Base-by-base conservation (phyloP, 2,113 vertebrate species). In the Megaleporinus macrocephalus region DNA sequence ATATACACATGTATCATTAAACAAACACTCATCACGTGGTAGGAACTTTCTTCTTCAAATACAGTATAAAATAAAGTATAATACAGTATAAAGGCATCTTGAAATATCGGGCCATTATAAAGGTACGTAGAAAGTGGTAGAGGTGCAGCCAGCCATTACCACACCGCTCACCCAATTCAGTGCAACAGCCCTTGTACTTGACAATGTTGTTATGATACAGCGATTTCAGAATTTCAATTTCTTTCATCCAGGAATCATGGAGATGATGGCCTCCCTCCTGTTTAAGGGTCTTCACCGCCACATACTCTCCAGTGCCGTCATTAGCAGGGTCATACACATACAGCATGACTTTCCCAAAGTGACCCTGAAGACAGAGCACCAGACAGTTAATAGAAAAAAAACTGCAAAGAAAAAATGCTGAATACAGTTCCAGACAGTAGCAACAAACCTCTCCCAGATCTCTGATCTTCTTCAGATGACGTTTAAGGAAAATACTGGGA, bases 101-200 rank as follows among this genome's bases (percentile, higher is more conserved):
- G n/a, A n/a, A n/a, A n/a, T n/a, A n/a, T n/a, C n/a, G n/a, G n/a
- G n/a, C n/a, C n/a, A n/a, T n/a, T n/a, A n/a, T n/a, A n/a, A n/a
- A n/a, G n/a, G n/a, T n/a, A n/a, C n/a, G n/a, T n/a, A n/a, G n/a
- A n/a, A n/a, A n/a, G n/a, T n/a, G n/a, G n/a, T n/a, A n/a, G n/a
- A n/a, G n/a, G n/a, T n/a, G n/a, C n/a, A n/a, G n/a, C n/a, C n/a
- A n/a, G n/a, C n/a, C 51, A 33, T 27, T 41, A 61, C 41, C 27
- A 36, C 49, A 70, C 24, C 18, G 53, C 92, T 88, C 69, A 97
- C 97, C 96, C 84, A 93, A 89, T 85, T 99, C 96, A 22, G 94
- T 93, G 79, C 97, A 98, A 85, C 96, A 96, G 5, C 97, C 97
- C 62, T 96, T 98, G 91, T 99, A 99, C 83, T 96, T 97, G 88